Conservation (phyloP, 2,888 invertebrate genomes). For the Cosmia trapezina region DNA sequence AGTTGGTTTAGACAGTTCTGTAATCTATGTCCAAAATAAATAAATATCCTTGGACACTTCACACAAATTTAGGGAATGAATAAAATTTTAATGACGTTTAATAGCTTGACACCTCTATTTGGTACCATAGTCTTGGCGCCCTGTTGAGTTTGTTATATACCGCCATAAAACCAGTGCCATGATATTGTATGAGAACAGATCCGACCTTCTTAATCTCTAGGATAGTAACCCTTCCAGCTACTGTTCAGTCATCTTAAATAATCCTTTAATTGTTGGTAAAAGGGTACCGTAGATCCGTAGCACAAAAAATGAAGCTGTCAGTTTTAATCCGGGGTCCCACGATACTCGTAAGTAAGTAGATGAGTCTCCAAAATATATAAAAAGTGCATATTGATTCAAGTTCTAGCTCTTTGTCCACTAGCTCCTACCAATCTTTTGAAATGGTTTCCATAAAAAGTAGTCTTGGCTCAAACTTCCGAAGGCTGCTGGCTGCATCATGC, state of each 20-base stretch:
- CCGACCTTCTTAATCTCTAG: neutral
- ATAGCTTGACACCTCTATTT: no score
- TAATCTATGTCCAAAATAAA: no score
- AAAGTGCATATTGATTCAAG: conserved; percentile 14
- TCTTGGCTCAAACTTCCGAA: neutral
- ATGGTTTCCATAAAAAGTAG: neutral
- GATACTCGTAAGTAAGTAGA: conserved; percentile 1
- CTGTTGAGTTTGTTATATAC: no score
- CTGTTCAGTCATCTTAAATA: conserved; percentile 46
- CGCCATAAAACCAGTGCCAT: no score
- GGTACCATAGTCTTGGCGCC: no score
- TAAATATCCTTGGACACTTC: no score
- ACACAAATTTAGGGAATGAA: no score
- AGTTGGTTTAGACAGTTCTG: no score
- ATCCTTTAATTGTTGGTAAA: conserved; percentile 42
- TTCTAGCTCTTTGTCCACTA: neutral
- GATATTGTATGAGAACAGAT: no score
- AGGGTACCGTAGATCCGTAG: conserved; percentile 1
- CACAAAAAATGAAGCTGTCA: conserved; percentile 27
- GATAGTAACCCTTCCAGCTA: conserved; percentile 15
- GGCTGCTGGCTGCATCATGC: neutral
- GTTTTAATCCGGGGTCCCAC: conserved; percentile 27
- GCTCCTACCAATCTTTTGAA: neutral
- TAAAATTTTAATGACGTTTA: no score
- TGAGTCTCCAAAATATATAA: neutral